Percentiles rank a stretch among this genome's conserved stretches.
phyloP scores from a whole-genome alignment of 2,888 invertebrate species.

The Plutella xylostella region DNA sequence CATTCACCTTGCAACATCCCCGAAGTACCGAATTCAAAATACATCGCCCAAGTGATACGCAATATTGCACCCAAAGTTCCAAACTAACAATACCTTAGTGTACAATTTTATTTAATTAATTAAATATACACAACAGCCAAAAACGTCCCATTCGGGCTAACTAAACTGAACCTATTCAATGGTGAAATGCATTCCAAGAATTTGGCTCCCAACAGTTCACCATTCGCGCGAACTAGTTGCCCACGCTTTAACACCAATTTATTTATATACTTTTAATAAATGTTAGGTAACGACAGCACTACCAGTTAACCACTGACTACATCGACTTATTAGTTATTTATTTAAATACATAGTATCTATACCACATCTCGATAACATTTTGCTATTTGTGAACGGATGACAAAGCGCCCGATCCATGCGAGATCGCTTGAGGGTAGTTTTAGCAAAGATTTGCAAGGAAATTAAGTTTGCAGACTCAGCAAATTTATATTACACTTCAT shows the following conservation, averaged over 20 bases:
- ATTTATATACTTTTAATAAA: conserved; percentile 19
- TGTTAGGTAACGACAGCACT: conserved; percentile 59
- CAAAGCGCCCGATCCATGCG: no score
- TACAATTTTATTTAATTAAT: conserved; percentile 22
- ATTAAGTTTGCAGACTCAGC: no score
- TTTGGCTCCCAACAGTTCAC: not conserved
- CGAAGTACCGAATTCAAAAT: not conserved
- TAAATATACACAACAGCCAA: conserved; percentile 55
- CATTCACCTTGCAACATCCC: conserved; percentile 55
- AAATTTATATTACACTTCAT: no score
- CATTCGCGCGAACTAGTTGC: no score
- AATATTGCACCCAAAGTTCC: conserved; percentile 1
- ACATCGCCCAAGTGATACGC: not conserved
- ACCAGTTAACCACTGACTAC: conserved; percentile 65
- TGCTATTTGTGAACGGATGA: conserved; percentile 48
- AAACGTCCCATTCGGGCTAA: conserved; percentile 21
- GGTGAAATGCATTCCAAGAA: conserved; percentile 2
- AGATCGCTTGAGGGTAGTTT: no score
- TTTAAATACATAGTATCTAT: conserved; percentile 53
- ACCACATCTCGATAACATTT: conserved; percentile 43
- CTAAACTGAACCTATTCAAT: conserved; percentile 19
- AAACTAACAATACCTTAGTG: no score
- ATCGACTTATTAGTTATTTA: conserved; percentile 50
- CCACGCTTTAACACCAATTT: not conserved
- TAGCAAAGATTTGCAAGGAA: no score